Conservation (phyloP, 2,797 vertebrate genomes). For the Gobionotothen gibberifrons region DNA sequence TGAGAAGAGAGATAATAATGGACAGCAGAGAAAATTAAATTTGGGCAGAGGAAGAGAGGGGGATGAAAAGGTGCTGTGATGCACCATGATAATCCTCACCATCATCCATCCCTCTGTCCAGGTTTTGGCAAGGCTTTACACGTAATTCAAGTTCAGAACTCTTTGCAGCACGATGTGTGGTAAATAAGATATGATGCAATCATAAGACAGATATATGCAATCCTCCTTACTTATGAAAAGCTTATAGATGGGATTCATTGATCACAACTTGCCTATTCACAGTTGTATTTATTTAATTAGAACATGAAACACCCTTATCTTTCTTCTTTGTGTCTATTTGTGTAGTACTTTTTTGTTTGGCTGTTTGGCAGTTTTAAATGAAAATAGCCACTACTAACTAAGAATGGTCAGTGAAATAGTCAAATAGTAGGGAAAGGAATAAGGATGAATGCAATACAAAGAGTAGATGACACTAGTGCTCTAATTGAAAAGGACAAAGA, state of each 20-base stretch:
- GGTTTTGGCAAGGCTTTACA: background rate
- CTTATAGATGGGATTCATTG: background rate
- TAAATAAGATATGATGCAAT: background rate
- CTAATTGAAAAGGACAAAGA: background rate
- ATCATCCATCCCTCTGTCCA: background rate
- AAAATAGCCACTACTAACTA: background rate
- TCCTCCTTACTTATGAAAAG: background rate
- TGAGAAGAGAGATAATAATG: conserved; percentile 33
- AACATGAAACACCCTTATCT: too few species aligned
- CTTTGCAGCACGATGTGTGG: background rate
- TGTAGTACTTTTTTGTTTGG: background rate
- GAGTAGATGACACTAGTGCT: background rate
- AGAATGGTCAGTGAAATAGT: background rate
- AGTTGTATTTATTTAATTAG: background rate
- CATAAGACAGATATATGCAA: background rate
- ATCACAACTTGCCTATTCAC: background rate
- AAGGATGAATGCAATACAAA: background rate
- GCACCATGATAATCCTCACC: background rate
- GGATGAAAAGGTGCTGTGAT: conserved; percentile 10
- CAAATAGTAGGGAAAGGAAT: background rate
- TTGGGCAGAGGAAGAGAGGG: background rate
- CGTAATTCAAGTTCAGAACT: background rate
- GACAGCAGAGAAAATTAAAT: conserved; percentile 35
- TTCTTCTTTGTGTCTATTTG: too few species aligned
- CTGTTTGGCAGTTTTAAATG: background rate